These are phyloP conservation scores for Anorthoa munda DNA, from an alignment of 2,888 invertebrate species.

Conservation along the genomic window DNA sequence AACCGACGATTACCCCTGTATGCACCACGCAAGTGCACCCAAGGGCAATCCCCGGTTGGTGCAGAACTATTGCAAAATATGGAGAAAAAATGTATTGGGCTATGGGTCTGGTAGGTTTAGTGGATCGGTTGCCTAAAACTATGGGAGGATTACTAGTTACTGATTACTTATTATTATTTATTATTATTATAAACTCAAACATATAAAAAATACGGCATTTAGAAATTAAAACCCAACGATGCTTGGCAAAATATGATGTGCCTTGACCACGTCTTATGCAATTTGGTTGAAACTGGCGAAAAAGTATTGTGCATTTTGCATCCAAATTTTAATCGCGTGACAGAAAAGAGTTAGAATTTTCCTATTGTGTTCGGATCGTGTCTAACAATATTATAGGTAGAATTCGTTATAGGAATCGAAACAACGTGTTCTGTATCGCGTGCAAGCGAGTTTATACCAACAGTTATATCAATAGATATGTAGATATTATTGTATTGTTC, in stretches of 20 bases:
- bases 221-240: slow-evolving; percentile 4
- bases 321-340: slow-evolving; percentile 18
- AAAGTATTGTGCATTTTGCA: background rate
- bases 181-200: too few relatives aligned
- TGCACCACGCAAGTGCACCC: too few relatives aligned
- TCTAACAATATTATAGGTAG: background rate
- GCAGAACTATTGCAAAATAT: too few relatives aligned
- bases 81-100: too few relatives aligned
- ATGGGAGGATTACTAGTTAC: too few relatives aligned
- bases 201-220: background rate
- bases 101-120: too few relatives aligned
- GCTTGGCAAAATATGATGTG: slow-evolving; percentile 3
- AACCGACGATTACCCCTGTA: too few relatives aligned
- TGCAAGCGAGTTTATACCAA: slow-evolving; percentile 2
- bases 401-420: background rate
- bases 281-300: slow-evolving; percentile 9
- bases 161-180: too few relatives aligned
- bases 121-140: too few relatives aligned
- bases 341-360: background rate
- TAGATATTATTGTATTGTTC: too few relatives aligned
- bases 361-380: slow-evolving; percentile 15
- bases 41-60: too few relatives aligned
- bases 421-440: background rate
- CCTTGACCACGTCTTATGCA: slow-evolving; percentile 25
- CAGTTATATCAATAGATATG: background rate